Conservation (phyloP, 2,113 vertebrate genomes). For the Datnioides undecimradiatus region DNA sequence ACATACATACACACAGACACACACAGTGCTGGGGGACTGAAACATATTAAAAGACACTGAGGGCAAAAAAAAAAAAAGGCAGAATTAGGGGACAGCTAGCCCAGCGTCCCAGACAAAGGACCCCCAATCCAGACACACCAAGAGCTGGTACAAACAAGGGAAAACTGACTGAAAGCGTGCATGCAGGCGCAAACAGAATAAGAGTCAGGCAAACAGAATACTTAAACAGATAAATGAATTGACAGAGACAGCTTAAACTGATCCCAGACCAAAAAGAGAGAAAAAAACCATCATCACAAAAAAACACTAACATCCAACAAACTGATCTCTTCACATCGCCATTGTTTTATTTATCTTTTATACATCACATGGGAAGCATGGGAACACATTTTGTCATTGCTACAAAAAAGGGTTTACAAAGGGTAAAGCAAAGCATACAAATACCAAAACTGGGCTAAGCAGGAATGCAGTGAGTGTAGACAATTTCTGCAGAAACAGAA, state of each 20-base stretch:
- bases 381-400: conserved; percentile 66
- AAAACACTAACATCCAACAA: conserved; percentile 43
- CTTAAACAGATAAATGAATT: conserved; percentile 66
- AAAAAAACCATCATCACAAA: background rate
- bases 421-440: conserved; percentile 57
- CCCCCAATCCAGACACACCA: conserved; percentile 57
- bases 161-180: conserved; percentile 57
- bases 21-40: conserved; percentile 70
- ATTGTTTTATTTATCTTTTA: conserved; percentile 76
- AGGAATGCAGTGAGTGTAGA: conserved; percentile 73
- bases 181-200: conserved; percentile 37
- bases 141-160: conserved; percentile 63
- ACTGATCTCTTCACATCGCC: conserved; percentile 50
- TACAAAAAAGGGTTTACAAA: conserved; percentile 64
- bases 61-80: conserved; percentile 70
- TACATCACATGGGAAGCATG: conserved; percentile 67
- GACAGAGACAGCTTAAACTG: conserved; percentile 38
- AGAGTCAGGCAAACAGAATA: conserved; percentile 67
- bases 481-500: conserved; percentile 62
- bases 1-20: conserved; percentile 57
- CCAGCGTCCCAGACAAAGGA: conserved; percentile 73
- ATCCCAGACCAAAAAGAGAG: background rate
- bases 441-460: conserved; percentile 66
- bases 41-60: conserved; percentile 82
- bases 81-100: conserved; percentile 76